These are phyloP conservation scores for Bombus superbus DNA, from an alignment of 1,140 invertebrate genomes.

Conservation along the genomic window DNA sequence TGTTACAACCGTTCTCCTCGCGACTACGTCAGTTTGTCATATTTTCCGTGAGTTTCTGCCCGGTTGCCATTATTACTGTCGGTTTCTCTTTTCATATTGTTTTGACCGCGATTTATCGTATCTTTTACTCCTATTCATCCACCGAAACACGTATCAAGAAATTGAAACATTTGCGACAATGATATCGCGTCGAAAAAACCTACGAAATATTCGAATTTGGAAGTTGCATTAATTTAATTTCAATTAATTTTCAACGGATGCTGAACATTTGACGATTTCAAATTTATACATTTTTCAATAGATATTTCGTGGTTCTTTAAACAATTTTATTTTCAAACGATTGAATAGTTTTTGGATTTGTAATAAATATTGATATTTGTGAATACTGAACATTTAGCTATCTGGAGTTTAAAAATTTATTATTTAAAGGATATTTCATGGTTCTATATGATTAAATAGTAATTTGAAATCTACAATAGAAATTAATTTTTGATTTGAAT, in stretches of 20 bases:
- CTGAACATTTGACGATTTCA: too few relatives aligned
- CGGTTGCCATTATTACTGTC: slow-evolving; percentile 2
- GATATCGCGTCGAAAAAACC: too few relatives aligned
- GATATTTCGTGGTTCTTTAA: too few relatives aligned
- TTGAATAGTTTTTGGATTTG: not conserved
- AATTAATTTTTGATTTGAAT: not conserved
- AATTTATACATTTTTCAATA: too few relatives aligned
- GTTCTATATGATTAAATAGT: not conserved
- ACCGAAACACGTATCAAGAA: not conserved
- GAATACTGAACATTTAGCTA: not conserved
- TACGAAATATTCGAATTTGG: not conserved
- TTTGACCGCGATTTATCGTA: not conserved
- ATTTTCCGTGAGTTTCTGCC: slow-evolving; percentile 20
- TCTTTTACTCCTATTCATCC: not conserved
- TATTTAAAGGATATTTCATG: too few relatives aligned
- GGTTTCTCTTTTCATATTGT: slow-evolving; percentile 10
- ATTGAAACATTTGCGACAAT: not conserved
- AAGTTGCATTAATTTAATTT: not conserved
- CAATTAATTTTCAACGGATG: too few relatives aligned
- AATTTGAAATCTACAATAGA: too few relatives aligned
- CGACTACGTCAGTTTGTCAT: slow-evolving; percentile 4
- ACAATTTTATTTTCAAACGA: too few relatives aligned
- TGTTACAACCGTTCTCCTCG: slow-evolving; percentile 1
- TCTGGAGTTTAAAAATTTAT: not conserved
- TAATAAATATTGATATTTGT: not conserved